These are phyloP conservation scores for Stomorhina lunata DNA, from an alignment of 2,888 invertebrate species.

Conservation along the genomic window DNA sequence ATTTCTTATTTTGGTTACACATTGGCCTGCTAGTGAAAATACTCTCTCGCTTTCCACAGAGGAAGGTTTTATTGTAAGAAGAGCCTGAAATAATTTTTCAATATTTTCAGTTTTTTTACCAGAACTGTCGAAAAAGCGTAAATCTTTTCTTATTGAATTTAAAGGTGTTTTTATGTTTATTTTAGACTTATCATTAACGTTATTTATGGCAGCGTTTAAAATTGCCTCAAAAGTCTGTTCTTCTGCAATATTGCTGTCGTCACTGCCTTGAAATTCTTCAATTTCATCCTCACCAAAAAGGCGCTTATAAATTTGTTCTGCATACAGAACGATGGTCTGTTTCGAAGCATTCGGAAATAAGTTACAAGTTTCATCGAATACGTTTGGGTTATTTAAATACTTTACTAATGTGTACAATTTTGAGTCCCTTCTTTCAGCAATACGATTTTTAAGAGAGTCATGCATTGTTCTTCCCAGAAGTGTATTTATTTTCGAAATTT, in stretches of 20 bases:
- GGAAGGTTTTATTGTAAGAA: too few relatives aligned
- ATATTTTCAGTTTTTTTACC: background rate
- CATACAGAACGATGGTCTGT: background rate
- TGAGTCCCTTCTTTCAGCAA: slow-evolving; percentile 2
- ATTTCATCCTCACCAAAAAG: background rate
- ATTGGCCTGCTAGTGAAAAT: too few relatives aligned
- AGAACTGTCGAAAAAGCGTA: background rate
- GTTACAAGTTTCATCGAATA: background rate
- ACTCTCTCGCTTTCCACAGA: too few relatives aligned
- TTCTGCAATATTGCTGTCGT: background rate
- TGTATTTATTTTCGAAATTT: background rate
- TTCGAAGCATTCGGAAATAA: background rate
- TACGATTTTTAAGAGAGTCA: background rate
- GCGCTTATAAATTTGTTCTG: background rate
- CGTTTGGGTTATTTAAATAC: background rate
- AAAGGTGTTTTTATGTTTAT: background rate
- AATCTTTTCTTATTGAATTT: background rate
- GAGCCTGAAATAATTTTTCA: background rate
- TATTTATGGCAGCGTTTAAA: background rate
- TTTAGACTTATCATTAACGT: background rate
- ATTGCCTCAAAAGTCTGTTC: background rate
- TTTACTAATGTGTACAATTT: background rate
- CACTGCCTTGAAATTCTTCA: background rate
- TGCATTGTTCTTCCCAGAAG: background rate
- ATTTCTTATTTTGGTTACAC: too few relatives aligned